Conservation (phyloP, 2,888 invertebrate genomes). For the Drosophila mimetica region DNA sequence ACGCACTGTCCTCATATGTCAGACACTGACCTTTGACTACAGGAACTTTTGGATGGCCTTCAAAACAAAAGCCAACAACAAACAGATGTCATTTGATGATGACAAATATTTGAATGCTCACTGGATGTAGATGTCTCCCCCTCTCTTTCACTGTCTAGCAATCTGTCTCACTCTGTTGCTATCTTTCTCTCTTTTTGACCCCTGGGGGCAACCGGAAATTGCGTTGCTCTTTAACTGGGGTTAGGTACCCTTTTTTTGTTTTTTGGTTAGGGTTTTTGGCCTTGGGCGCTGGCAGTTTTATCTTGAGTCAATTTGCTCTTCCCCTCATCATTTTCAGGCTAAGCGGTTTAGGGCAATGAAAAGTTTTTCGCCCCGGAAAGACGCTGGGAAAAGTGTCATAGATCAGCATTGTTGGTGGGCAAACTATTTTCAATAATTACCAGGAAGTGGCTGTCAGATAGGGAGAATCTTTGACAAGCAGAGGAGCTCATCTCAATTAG, state of each 20-base stretch:
- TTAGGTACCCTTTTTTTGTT: constrained; percentile 59
- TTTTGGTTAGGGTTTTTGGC: constrained; percentile 40
- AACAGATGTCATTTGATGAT: constrained; percentile 55
- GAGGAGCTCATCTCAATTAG: constrained; percentile 26
- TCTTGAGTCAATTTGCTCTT: constrained; percentile 72
- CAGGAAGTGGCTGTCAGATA: constrained; percentile 50
- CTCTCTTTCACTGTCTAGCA: constrained; percentile 11
- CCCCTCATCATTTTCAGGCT: constrained; percentile 49
- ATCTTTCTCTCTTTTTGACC: constrained; percentile 14
- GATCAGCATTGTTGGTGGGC: constrained; percentile 50
- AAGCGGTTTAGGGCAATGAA: constrained; percentile 54
- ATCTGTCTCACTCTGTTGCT: constrained; percentile 22
- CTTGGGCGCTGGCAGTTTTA: constrained; percentile 64
- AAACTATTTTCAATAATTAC: constrained; percentile 57
- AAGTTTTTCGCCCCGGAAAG: constrained; percentile 19
- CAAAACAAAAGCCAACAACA: constrained; percentile 31
- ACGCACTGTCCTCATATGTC: constrained; percentile 23
- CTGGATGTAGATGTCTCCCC: constrained; percentile 7
- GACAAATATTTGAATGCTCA: constrained; percentile 65
- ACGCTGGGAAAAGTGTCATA: constrained; percentile 29
- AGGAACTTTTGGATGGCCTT: constrained; percentile 41
- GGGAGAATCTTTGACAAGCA: constrained; percentile 1
- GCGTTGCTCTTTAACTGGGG: constrained; percentile 58
- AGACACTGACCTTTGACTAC: constrained; percentile 49
- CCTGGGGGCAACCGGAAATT: constrained; percentile 62